Conservation (phyloP, 2,797 vertebrate species). For the Myripristis murdjan region DNA sequence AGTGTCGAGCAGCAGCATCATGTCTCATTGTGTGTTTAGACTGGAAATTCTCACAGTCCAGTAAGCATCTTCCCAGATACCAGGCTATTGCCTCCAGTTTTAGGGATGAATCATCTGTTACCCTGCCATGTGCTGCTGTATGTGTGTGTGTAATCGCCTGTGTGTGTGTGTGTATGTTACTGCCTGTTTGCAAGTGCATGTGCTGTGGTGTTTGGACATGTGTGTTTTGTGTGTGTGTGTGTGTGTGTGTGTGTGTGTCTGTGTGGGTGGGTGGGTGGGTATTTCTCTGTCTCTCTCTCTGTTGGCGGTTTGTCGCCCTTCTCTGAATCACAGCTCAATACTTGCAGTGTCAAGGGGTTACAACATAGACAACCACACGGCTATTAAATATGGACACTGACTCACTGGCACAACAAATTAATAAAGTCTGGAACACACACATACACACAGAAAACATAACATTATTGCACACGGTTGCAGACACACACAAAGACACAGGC, state of each 20-base stretch:
- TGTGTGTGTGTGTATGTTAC: neutral
- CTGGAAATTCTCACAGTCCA: conserved; percentile 31
- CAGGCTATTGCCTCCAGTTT: conserved; percentile 20
- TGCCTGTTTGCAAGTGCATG: conserved; percentile 24
- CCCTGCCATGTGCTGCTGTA: conserved; percentile 6
- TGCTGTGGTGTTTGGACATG: conserved; percentile 13
- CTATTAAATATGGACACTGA: conserved; percentile 61
- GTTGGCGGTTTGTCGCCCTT: conserved; percentile 26
- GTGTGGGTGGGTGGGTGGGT: conserved; percentile 9
- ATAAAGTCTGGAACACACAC: conserved; percentile 35
- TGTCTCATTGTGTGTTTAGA: conserved; percentile 35
- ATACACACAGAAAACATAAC: conserved; percentile 10
- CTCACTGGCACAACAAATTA: conserved; percentile 48
- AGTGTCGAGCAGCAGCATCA: conserved; percentile 20
- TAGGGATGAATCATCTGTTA: conserved; percentile 45
- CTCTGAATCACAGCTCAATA: conserved; percentile 56
- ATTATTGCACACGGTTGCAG: neutral
- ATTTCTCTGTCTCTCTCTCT: conserved; percentile 5
- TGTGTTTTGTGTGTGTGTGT: neutral
- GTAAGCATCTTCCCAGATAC: conserved; percentile 35
- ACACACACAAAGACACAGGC: conserved; percentile 22
- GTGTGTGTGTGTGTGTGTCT: neutral
- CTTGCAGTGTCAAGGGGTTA: conserved; percentile 37
- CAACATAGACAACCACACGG: conserved; percentile 46
- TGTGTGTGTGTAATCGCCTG: neutral